phyloP scores from a whole-genome alignment of 2,888 invertebrate genomes.

The Euproctis similis region DNA sequence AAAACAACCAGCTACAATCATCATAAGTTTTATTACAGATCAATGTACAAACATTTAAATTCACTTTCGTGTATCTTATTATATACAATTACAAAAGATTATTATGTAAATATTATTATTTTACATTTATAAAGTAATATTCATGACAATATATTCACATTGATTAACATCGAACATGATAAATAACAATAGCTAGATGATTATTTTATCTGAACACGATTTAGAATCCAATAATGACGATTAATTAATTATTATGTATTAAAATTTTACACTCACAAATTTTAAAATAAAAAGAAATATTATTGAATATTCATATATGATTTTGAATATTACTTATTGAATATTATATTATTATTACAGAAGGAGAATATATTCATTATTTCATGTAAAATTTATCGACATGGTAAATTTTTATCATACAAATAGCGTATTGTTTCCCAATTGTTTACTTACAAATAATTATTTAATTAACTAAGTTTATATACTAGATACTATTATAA shows the following conservation, averaged over 20 bases:
- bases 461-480: slow-evolving; percentile 17
- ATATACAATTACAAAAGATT: background rate
- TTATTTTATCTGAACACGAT: too few relatives aligned
- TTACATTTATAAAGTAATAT: slow-evolving; percentile 13
- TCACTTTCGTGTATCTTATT: slow-evolving; percentile 12
- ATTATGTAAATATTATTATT: slow-evolving; percentile 10
- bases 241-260: too few relatives aligned
- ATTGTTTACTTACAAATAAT: slow-evolving; percentile 34
- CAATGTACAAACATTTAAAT: slow-evolving; percentile 27
- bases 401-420: slow-evolving; percentile 57
- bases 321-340: slow-evolving; percentile 1
- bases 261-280: too few relatives aligned
- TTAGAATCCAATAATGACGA: too few relatives aligned
- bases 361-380: slow-evolving; percentile 7
- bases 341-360: too few relatives aligned
- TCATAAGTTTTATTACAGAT: slow-evolving; percentile 27
- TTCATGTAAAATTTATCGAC: slow-evolving; percentile 38
- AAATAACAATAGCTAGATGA: background rate
- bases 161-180: background rate
- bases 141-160: slow-evolving; percentile 1
- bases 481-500: slow-evolving; percentile 16
- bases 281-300: background rate
- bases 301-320: background rate
- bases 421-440: slow-evolving; percentile 73
- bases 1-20: slow-evolving; percentile 17